Base-by-base conservation (phyloP, 2,113 vertebrate species). In the Ariopsis seemanni region DNA sequence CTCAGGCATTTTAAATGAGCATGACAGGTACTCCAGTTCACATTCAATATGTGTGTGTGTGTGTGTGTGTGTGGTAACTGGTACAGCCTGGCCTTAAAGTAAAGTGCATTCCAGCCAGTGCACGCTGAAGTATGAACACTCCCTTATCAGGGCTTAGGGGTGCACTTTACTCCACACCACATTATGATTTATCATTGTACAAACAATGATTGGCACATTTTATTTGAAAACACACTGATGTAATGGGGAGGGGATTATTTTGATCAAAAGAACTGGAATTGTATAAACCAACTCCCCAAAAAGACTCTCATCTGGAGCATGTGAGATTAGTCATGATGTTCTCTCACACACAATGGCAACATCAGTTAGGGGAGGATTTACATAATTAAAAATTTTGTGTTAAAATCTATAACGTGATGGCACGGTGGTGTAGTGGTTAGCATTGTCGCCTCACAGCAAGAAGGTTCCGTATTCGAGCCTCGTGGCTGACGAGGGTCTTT, bases 51-150 rank as follows among this genome's bases (percentile, higher is more conserved):
- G 17, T 88, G 84, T 72, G 60, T 72, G 71, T 89, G 72, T 42
- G 42, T 55, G 55, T 72, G 85, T 50, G 75, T 82, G 65, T 67
- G 17, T 69, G 72, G 82, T 84, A 71, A 87, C 89, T 90, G 89
- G 83, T 90, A 89, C 85, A 53, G 50, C 71, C 22, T 79, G 86
- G 80, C 50, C 50, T 79, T 78, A 55, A 79, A 75, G 42, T 82
- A 50, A n/a, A 87, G 12, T 14, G 52, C 53, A 72, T 86, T 90
- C 82, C 58, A 87, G 65, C 82, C 58, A 87, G 65, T 67, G 27
- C 50, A 86, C 25, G 18, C 30, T 69, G 62, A 79, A 25, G 69
- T 63, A 71, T 57, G 82, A 84, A 42, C 72, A 58, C 55, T 82
- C 53, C 52, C 58, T 58, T 30, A 79, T 79, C 77, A 79, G 22